phyloP scores from a whole-genome alignment of 2,888 invertebrate species.

The Miltochrista miniata region DNA sequence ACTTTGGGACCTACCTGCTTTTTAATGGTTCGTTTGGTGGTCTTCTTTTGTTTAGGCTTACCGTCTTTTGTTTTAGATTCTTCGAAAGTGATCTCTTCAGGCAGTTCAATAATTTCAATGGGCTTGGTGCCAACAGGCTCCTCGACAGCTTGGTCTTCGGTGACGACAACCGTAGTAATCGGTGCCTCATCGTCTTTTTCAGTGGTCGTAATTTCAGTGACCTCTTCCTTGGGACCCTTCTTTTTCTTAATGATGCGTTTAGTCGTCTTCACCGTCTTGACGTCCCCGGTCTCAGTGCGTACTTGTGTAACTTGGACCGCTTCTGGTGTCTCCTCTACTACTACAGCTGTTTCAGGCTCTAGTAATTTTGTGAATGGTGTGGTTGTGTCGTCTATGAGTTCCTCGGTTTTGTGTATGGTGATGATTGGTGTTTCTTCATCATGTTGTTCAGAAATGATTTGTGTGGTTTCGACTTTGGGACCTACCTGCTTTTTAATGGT shows the following conservation, averaged over 20 bases:
- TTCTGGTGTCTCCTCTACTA: conserved; percentile 11
- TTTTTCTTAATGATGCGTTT: conserved; percentile 17
- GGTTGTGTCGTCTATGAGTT: conserved; percentile 10
- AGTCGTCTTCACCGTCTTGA: conserved; percentile 9
- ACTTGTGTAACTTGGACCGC: conserved; percentile 9
- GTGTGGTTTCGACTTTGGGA: conserved; percentile 31
- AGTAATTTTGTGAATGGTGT: conserved; percentile 6
- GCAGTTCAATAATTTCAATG: conserved; percentile 38
- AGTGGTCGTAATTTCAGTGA: conserved; percentile 71
- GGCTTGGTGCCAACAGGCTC: conserved; percentile 9
- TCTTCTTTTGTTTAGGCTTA: conserved; percentile 38
- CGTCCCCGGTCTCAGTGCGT: conserved; percentile 10
- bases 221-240: conserved; percentile 62
- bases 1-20: conserved; percentile 58
- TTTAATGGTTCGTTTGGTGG: conserved; percentile 61
- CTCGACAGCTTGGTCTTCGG: conserved; percentile 48
- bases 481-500: conserved; percentile 44
- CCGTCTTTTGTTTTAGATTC: conserved; percentile 48
- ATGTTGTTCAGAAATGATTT: conserved; percentile 14
- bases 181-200: conserved; percentile 52
- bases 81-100: conserved; percentile 51
- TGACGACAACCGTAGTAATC: conserved; percentile 2
- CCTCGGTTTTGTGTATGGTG: conserved; percentile 33
- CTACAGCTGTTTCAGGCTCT: not conserved
- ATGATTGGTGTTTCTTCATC: conserved; percentile 31